phyloP scores from a whole-genome alignment of 2,113 vertebrate species.

The Isichthys henryi region DNA sequence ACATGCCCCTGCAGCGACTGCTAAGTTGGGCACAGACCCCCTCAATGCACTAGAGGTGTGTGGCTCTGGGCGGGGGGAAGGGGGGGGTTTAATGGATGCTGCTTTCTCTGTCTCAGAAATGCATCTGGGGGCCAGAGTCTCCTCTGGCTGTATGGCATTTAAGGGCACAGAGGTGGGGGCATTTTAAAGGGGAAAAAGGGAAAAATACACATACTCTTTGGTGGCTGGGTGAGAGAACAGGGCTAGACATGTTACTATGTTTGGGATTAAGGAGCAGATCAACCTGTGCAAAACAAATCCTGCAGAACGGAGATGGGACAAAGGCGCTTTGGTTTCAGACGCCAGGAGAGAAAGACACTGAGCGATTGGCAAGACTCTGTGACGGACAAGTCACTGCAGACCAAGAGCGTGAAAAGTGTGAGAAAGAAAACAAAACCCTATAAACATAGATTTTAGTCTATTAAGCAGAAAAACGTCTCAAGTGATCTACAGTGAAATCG shows the following conservation, averaged over 20 bases:
- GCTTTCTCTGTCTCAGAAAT: slow-evolving; percentile 34
- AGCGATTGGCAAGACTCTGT: neutral
- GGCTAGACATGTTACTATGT: neutral
- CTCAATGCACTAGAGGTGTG: slow-evolving; percentile 40
- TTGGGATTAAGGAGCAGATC: neutral
- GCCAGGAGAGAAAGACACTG: no score
- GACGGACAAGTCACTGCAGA: neutral
- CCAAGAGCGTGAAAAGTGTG: neutral
- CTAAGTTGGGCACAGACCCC: slow-evolving; percentile 40
- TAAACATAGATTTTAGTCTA: neutral
- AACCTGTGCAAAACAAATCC: neutral
- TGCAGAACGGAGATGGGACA: neutral
- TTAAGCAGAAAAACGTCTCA: neutral
- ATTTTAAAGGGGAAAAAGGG: neutral
- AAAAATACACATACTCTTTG: neutral
- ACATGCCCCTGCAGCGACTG: slow-evolving; percentile 49
- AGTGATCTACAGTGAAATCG: neutral
- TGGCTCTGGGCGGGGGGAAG: neutral
- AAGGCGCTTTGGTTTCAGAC: neutral
- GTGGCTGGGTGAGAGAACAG: neutral
- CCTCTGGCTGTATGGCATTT: neutral
- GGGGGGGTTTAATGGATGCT: slow-evolving; percentile 49
- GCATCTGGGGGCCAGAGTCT: neutral
- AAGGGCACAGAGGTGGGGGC: neutral
- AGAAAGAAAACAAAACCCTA: neutral